phyloP scores from a whole-genome alignment of 2,888 invertebrate genomes.

The Acronicta leporina region DNA sequence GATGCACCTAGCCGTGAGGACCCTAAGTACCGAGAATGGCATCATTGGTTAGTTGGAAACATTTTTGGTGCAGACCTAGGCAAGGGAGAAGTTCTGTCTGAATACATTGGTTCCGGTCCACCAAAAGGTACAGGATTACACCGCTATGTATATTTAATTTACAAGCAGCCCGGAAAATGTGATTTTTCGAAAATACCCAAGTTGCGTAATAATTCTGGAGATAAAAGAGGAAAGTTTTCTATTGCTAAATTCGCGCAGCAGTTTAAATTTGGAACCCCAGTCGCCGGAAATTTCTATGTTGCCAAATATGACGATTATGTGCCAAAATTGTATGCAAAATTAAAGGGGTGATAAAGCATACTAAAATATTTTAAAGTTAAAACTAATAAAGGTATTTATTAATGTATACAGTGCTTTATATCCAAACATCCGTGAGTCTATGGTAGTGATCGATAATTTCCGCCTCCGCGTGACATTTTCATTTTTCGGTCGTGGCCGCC shows the following conservation, averaged over 20 bases:
- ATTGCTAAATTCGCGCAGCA: conserved; percentile 89
- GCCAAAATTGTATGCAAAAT: conserved; percentile 79
- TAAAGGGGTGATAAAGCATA: conserved; percentile 69
- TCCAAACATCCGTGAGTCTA: conserved; percentile 70
- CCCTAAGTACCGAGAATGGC: conserved; percentile 92
- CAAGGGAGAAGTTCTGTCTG: conserved; percentile 90
- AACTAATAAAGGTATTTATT: conserved; percentile 6
- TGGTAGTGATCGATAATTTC: conserved; percentile 83
- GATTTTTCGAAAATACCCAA: conserved; percentile 78
- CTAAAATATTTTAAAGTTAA: conserved; percentile 1
- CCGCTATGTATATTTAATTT: conserved; percentile 92
- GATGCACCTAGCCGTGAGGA: conserved; percentile 93
- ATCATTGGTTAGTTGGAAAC: conserved; percentile 94
- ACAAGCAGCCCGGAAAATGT: conserved; percentile 88
- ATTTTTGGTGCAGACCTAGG: conserved; percentile 90
- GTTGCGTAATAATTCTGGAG: conserved; percentile 82
- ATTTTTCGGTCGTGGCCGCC: conserved; percentile 84
- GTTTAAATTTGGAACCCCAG: conserved; percentile 88
- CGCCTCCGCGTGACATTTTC: conserved; percentile 88
- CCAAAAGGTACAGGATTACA: conserved; percentile 92
- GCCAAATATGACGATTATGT: conserved; percentile 91
- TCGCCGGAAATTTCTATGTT: conserved; percentile 90
- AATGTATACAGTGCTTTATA: conserved; percentile 61
- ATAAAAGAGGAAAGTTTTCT: conserved; percentile 89
- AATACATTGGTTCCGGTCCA: conserved; percentile 91